Conservation (phyloP, 2,797 vertebrate genomes). For the Lycodopsis pacificus region DNA sequence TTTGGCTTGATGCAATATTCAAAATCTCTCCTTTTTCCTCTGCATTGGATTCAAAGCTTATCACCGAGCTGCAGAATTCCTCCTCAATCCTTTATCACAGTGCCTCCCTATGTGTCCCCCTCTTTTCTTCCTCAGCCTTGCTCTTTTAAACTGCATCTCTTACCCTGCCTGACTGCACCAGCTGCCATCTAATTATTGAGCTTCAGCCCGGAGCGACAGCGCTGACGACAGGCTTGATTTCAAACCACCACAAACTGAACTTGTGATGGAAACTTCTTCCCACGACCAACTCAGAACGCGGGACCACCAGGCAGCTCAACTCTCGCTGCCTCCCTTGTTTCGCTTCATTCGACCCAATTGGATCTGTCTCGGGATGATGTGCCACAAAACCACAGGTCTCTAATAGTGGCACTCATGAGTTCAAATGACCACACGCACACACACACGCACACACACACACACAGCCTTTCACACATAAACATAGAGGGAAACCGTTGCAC, state of each 20-base stretch:
- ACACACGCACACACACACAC: neutral
- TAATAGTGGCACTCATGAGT: slow-evolving; percentile 39
- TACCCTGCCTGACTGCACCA: slow-evolving; percentile 34
- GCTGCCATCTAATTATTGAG: slow-evolving; percentile 36
- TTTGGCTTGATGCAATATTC: neutral
- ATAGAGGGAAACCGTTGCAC: slow-evolving; percentile 13
- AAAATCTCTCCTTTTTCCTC: neutral
- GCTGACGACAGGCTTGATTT: slow-evolving; percentile 51
- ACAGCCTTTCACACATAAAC: slow-evolving; percentile 26
- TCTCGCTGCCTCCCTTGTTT: slow-evolving; percentile 14
- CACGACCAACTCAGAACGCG: slow-evolving; percentile 5
- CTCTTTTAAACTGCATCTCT: slow-evolving; percentile 28
- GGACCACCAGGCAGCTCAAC: slow-evolving; percentile 51
- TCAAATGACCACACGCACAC: slow-evolving; percentile 30
- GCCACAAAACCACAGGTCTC: slow-evolving; percentile 39
- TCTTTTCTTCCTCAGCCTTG: neutral
- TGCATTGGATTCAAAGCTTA: neutral
- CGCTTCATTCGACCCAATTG: slow-evolving; percentile 10
- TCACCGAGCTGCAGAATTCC: neutral
- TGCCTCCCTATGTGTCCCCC: neutral
- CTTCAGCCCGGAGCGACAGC: slow-evolving; percentile 30
- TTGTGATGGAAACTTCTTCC: slow-evolving; percentile 60
- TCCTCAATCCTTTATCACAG: neutral
- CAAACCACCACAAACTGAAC: slow-evolving; percentile 47
- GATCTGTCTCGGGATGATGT: slow-evolving; percentile 10